phyloP scores from a whole-genome alignment of 2,888 invertebrate species.

The Eurytoma adleriae region DNA sequence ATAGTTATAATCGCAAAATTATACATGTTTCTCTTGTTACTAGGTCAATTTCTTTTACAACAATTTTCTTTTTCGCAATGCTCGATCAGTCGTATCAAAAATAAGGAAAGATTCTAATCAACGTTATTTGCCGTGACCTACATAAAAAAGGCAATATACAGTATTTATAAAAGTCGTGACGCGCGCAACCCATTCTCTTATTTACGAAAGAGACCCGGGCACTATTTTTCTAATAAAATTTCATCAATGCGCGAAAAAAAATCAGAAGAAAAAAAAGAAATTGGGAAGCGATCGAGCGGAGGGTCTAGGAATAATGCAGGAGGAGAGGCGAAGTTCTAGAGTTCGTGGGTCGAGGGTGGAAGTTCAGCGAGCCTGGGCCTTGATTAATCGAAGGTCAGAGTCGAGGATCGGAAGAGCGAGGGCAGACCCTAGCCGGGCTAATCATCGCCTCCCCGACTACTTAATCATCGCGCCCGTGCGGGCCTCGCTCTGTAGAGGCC shows the following conservation, averaged over 20 bases:
- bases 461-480: slow-evolving; percentile 39
- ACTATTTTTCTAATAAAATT: too few species aligned
- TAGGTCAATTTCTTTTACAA: slow-evolving; percentile 9
- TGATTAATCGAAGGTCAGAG: slow-evolving; percentile 51
- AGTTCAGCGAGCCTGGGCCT: slow-evolving; percentile 14
- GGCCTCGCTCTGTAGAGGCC: slow-evolving; percentile 4
- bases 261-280: neutral
- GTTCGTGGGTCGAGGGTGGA: slow-evolving; percentile 24
- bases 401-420: slow-evolving; percentile 19
- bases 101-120: slow-evolving; percentile 2
- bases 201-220: too few species aligned
- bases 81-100: neutral
- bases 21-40: slow-evolving; percentile 14
- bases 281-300: neutral
- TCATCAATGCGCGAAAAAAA: neutral
- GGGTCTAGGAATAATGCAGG: neutral
- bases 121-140: neutral
- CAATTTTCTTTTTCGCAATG: slow-evolving; percentile 4
- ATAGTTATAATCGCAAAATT: neutral
- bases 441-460: slow-evolving; percentile 38
- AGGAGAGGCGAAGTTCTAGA: neutral
- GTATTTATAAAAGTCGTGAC: too few species aligned
- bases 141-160: neutral
- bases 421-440: slow-evolving; percentile 22
- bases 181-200: too few species aligned